A percentile compares a stretch with the other conserved stretches of the same genome.
Evolutionary conservation across 2,888 invertebrate species (phyloP).

Genomic region (Ophonus ardosiacus): DNA sequence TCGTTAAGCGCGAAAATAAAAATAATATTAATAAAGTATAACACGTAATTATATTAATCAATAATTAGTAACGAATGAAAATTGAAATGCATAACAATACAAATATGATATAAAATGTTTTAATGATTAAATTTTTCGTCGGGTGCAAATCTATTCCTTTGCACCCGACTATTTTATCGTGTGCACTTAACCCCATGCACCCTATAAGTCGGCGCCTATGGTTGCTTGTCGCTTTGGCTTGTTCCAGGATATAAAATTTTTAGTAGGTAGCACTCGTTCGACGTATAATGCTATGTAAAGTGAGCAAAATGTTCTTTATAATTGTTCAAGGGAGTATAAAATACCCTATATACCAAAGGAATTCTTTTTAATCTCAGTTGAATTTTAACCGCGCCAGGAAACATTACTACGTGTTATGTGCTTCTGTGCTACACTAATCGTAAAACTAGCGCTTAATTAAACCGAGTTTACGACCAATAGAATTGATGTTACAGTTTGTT

Average conservation of each 20-base stretch:
- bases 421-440: not conserved
- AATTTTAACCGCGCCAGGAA: not conserved
- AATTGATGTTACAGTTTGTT: constrained; percentile 15
- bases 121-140: no score
- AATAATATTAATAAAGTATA: no score
- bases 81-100: no score
- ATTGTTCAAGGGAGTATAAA: constrained; percentile 43
- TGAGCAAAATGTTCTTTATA: constrained; percentile 43
- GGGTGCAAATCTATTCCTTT: no score
- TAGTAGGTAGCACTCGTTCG: constrained; percentile 27
- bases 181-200: no score
- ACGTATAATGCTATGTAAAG: constrained; percentile 40
- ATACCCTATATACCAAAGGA: not conserved
- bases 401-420: constrained; percentile 19
- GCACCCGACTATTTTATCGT: no score
- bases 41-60: no score
- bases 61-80: no score
- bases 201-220: no score
- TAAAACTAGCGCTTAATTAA: constrained; percentile 22
- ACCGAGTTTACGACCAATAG: constrained; percentile 9
- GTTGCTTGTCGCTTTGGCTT: constrained; percentile 11
- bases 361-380: constrained; percentile 26
- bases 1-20: no score
- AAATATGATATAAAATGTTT: no score
- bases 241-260: constrained; percentile 41